Conservation (phyloP, 2,888 invertebrate genomes). For the Philopedon plagiatum region DNA sequence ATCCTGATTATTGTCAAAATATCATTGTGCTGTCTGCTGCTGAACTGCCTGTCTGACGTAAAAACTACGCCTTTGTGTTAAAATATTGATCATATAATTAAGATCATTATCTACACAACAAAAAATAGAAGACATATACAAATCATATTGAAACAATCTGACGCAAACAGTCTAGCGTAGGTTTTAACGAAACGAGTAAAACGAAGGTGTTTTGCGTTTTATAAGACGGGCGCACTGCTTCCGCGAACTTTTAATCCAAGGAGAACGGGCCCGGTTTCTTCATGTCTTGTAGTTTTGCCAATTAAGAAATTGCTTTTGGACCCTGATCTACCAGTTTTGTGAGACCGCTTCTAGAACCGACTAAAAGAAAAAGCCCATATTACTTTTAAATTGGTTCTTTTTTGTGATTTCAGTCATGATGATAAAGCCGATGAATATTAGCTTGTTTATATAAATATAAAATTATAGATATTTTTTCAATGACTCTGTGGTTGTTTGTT, state of each 20-base stretch:
- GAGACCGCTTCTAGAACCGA: conserved; percentile 38
- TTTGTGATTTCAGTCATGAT: conserved; percentile 7
- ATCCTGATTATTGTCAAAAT: too few species aligned
- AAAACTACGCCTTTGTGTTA: too few species aligned
- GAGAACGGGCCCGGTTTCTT: conserved; percentile 51
- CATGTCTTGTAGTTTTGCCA: conserved; percentile 44
- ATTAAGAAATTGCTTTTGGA: conserved; percentile 49
- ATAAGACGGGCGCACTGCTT: conserved; percentile 43
- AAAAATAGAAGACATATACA: background rate
- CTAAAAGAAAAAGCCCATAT: background rate
- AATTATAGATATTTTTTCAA: too few species aligned
- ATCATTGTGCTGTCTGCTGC: too few species aligned
- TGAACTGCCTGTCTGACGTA: too few species aligned
- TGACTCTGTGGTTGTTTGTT: too few species aligned
- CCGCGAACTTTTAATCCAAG: conserved; percentile 56
- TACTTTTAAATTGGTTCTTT: conserved; percentile 6
- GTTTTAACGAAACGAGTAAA: conserved; percentile 23
- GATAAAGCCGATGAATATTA: background rate
- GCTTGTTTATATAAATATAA: too few species aligned
- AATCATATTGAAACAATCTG: background rate
- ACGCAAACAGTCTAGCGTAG: conserved; percentile 22
- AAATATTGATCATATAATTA: too few species aligned
- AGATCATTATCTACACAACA: too few species aligned
- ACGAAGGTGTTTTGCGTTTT: conserved; percentile 35
- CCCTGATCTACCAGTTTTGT: conserved; percentile 47